Percentiles rank a stretch among this genome's conserved stretches.
phyloP scores from a whole-genome alignment of 2,113 vertebrate species.

The Caretta caretta region DNA sequence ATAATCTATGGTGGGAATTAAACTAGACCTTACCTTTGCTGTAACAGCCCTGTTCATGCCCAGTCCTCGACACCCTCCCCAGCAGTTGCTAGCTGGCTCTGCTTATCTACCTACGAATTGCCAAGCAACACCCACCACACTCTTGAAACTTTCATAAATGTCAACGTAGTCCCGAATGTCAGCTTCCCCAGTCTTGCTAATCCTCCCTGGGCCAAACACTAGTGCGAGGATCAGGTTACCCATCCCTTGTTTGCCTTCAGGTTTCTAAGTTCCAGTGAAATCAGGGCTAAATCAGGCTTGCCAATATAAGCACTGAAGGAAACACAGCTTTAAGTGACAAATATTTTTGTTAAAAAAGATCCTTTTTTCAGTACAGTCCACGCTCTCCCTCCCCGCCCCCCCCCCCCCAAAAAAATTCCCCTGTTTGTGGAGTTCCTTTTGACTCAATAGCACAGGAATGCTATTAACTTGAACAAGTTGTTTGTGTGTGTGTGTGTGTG shows the following conservation, averaged over 20 bases:
- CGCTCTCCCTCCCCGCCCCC: slow-evolving; percentile 30
- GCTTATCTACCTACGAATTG: neutral
- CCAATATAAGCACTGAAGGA: neutral
- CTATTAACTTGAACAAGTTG: slow-evolving; percentile 23
- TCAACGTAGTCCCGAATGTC: neutral
- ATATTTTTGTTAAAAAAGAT: neutral
- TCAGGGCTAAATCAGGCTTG: accelerated
- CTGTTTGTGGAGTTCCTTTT: slow-evolving; percentile 54
- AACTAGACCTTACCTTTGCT: slow-evolving; percentile 46
- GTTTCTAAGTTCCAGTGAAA: neutral
- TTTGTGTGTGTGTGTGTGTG: neutral
- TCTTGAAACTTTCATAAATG: neutral
- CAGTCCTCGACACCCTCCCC: neutral
- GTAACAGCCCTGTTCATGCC: neutral
- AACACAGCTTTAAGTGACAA: slow-evolving; percentile 53
- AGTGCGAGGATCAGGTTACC: neutral
- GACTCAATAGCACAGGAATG: slow-evolving; percentile 78
- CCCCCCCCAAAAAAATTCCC: slow-evolving; percentile 24
- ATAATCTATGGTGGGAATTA: neutral
- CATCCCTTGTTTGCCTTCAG: neutral
- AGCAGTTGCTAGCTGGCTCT: neutral
- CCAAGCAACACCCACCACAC: neutral
- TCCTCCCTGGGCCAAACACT: neutral
- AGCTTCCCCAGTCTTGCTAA: neutral
- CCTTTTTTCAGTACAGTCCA: neutral